Conservation (phyloP, 2,113 vertebrate species). For the Plectropomus leopardus region DNA sequence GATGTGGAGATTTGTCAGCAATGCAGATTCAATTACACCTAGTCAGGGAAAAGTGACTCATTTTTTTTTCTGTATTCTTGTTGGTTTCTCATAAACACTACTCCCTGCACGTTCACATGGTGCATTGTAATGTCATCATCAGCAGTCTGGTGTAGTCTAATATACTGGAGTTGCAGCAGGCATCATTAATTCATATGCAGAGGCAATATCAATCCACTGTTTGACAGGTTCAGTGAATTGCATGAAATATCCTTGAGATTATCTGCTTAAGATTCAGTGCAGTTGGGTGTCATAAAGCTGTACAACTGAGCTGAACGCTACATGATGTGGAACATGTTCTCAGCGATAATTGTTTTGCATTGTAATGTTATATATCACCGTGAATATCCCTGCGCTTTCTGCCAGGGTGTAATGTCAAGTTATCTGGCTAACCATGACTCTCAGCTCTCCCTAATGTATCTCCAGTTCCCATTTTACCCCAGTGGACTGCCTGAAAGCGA, state of each 20-base stretch:
- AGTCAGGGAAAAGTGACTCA: not conserved
- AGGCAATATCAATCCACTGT: not conserved
- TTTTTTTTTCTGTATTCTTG: slow-evolving; percentile 22
- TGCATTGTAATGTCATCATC: slow-evolving; percentile 40
- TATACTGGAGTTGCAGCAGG: slow-evolving; percentile 6
- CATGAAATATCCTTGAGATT: not conserved
- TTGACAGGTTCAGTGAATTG: not conserved
- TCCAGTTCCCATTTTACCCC: slow-evolving; percentile 11
- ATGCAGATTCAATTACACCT: slow-evolving; percentile 49
- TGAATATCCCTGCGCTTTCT: not conserved
- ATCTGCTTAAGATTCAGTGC: not conserved
- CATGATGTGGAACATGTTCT: slow-evolving; percentile 9
- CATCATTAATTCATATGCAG: slow-evolving; percentile 5
- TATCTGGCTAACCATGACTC: slow-evolving; percentile 2
- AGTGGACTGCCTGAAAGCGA: slow-evolving; percentile 24
- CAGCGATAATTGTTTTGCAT: not conserved
- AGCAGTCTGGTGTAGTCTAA: slow-evolving; percentile 28
- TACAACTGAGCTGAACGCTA: not conserved
- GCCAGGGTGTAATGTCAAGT: not conserved
- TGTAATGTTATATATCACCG: slow-evolving; percentile 13
- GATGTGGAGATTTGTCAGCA: slow-evolving; percentile 36
- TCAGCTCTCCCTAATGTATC: not conserved
- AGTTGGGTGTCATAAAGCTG: not conserved
- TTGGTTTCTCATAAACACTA: slow-evolving; percentile 22
- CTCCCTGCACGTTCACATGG: slow-evolving; percentile 15